Percentiles rank a stretch among this genome's conserved stretches.
Conservation (phyloP, 2,113 vertebrate genomes). For the Cyprinus carpio region DNA sequence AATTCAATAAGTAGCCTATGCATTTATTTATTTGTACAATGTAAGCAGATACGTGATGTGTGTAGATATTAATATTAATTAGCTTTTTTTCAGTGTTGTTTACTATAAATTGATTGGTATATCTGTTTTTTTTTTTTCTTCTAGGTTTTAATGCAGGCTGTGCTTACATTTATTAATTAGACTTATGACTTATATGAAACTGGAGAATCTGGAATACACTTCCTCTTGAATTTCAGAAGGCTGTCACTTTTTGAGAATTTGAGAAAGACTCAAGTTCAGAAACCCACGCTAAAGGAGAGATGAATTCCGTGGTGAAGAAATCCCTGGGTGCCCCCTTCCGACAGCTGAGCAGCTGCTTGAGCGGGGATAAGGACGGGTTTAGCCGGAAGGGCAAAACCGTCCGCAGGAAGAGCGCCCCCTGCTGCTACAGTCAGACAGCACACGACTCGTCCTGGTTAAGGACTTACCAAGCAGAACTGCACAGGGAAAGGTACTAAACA, state of each 20-base stretch:
- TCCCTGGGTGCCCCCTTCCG: conserved; percentile 65
- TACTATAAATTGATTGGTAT: not conserved
- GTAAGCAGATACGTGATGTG: not conserved
- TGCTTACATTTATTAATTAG: not conserved
- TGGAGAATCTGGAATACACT: not conserved
- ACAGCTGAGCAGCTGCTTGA: conserved; percentile 67
- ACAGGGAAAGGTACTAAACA: conserved; percentile 65
- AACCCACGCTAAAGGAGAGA: conserved; percentile 5
- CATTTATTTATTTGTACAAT: not conserved
- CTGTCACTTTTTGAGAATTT: too few relatives aligned
- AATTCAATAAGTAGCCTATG: too few relatives aligned
- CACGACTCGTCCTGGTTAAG: conserved; percentile 66
- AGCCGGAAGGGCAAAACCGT: conserved; percentile 65
- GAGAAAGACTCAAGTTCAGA: not conserved
- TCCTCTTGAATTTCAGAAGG: not conserved
- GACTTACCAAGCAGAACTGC: conserved; percentile 68
- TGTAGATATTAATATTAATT: not conserved
- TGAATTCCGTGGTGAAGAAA: conserved; percentile 64
- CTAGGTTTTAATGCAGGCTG: not conserved
- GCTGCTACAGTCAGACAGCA: conserved; percentile 43
- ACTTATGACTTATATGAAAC: not conserved
- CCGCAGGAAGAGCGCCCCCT: conserved; percentile 69
- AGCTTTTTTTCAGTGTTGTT: not conserved
- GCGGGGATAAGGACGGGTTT: conserved; percentile 41
- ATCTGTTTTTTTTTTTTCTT: not conserved